Percentiles rank a stretch among this genome's conserved stretches.
These are phyloP conservation scores for Brachypteracias leptosomus DNA, from an alignment of 2,113 vertebrate genomes.

Conservation along the genomic window DNA sequence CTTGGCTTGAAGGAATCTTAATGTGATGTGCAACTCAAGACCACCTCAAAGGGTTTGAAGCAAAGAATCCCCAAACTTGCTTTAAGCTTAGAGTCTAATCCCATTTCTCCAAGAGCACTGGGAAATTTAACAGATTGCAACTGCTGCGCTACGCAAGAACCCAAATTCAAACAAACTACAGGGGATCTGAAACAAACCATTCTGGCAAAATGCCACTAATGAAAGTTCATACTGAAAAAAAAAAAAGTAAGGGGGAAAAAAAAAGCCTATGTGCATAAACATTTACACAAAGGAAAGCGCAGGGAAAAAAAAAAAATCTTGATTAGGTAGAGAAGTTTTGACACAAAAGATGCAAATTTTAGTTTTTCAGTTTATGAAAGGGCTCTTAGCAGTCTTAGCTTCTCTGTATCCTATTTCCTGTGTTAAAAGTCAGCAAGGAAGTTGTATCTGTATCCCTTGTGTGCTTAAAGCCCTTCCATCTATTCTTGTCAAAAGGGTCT, in stretches of 20 bases:
- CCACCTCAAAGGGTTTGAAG: background rate
- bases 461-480: background rate
- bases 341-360: background rate
- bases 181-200: background rate
- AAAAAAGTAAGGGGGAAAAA: too few species aligned
- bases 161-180: background rate
- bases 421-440: background rate
- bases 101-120: background rate
- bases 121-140: background rate
- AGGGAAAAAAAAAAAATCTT: background rate
- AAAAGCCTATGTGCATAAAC: rapidly evolving
- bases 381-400: background rate
- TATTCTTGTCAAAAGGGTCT: background rate
- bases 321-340: background rate
- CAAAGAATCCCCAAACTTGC: background rate
- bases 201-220: background rate
- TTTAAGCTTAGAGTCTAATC: background rate
- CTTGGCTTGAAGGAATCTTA: background rate
- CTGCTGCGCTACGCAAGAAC: background rate
- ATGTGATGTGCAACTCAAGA: background rate
- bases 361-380: background rate
- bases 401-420: background rate
- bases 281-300: background rate
- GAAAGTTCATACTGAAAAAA: background rate
- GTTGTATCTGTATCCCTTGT: background rate